A percentile compares a stretch with the other conserved stretches of the same genome.
Conservation (phyloP, 2,888 invertebrate species). For the Heliconius aoede region DNA sequence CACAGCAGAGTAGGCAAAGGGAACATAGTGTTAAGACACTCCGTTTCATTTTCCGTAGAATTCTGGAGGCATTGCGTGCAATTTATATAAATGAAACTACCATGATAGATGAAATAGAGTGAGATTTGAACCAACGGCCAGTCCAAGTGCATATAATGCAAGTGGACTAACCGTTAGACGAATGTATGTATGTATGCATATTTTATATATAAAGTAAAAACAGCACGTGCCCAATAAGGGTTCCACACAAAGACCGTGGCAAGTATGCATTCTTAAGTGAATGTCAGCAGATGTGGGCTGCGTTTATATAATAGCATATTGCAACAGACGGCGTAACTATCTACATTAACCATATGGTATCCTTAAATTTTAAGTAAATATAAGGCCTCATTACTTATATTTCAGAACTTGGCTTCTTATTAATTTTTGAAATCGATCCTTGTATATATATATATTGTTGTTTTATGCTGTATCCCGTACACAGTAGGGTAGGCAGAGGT, state of each 20-base stretch:
- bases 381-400: conserved; percentile 44
- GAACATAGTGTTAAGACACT: too few relatives aligned
- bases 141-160: too few relatives aligned
- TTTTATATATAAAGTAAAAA: conserved; percentile 48
- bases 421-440: conserved; percentile 38
- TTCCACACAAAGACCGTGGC: conserved; percentile 44
- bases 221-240: conserved; percentile 54
- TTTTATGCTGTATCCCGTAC: too few relatives aligned
- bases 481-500: too few relatives aligned
- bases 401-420: conserved; percentile 45
- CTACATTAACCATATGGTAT: conserved; percentile 49
- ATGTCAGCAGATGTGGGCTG: conserved; percentile 59
- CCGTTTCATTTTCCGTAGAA: too few relatives aligned
- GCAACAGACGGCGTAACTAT: conserved; percentile 52
- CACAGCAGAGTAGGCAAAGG: too few relatives aligned
- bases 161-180: too few relatives aligned
- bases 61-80: too few relatives aligned
- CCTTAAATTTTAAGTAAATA: conserved; percentile 47
- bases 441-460: neutral
- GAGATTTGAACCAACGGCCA: too few relatives aligned
- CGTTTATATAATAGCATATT: conserved; percentile 60
- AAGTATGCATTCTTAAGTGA: conserved; percentile 58
- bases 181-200: neutral
- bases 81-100: too few relatives aligned
- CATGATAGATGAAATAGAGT: too few relatives aligned